Percentiles rank a stretch among this genome's conserved stretches.
Evolutionary conservation across 2,888 invertebrate species (phyloP).

Genomic region (Iselma pallidipennis): DNA sequence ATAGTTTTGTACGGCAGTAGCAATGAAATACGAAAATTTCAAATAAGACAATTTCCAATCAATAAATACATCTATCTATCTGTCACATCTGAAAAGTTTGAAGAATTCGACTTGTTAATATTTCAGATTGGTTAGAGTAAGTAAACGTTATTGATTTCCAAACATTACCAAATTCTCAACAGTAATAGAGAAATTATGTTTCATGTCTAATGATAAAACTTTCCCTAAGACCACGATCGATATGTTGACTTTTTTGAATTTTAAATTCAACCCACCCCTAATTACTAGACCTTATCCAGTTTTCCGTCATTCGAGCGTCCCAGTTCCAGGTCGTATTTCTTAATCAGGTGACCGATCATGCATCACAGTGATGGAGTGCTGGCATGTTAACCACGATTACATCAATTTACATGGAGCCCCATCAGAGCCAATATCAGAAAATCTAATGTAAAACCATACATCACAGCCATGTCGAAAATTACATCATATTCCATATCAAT

Average conservation of each 20-base stretch:
- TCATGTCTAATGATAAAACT: too few species aligned
- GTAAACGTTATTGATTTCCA: too few species aligned
- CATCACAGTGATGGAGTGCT: constrained; percentile 31
- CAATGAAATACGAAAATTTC: too few species aligned
- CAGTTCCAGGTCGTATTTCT: constrained; percentile 19
- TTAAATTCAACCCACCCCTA: not conserved
- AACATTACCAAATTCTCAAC: too few species aligned
- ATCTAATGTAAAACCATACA: constrained; percentile 9
- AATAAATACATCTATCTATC: too few species aligned
- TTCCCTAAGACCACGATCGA: not conserved
- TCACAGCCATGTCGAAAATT: constrained; percentile 5
- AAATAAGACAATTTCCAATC: too few species aligned
- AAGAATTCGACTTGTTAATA: too few species aligned
- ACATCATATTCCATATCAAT: not conserved
- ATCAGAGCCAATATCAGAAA: constrained; percentile 10
- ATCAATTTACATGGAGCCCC: constrained; percentile 23
- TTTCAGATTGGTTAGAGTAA: too few species aligned
- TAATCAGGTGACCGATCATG: constrained; percentile 29
- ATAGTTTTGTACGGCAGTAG: too few species aligned
- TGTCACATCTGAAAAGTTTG: too few species aligned
- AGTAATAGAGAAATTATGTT: too few species aligned
- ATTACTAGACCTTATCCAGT: not conserved
- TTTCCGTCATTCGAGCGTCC: too few species aligned
- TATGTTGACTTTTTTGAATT: not conserved
- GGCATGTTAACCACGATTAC: constrained; percentile 29